A percentile compares a stretch with the other conserved stretches of the same genome.
Conservation (phyloP, 2,797 vertebrate species). For the Petrocephalus sullivani region DNA sequence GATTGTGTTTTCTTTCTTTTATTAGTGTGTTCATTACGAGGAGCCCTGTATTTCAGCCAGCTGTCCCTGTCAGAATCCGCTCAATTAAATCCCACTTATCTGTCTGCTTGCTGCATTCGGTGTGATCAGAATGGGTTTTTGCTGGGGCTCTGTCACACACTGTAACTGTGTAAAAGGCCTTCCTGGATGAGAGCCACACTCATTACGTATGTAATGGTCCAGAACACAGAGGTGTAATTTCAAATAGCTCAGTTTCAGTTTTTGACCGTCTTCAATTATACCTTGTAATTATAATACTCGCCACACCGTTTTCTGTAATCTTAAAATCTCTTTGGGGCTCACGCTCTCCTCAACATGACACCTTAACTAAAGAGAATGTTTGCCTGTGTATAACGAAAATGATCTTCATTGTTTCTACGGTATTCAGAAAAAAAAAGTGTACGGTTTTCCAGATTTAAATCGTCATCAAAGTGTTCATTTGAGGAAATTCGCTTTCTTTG, state of each 20-base stretch:
- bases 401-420: background rate
- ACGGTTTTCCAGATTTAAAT: background rate
- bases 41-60: constrained; percentile 54
- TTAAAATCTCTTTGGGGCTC: constrained; percentile 87
- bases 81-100: constrained; percentile 54
- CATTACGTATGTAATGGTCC: constrained; percentile 82
- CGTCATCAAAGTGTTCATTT: background rate
- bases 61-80: constrained; percentile 54
- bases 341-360: constrained; percentile 82
- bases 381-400: background rate
- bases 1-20: constrained; percentile 50
- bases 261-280: constrained; percentile 98
- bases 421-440: background rate
- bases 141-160: constrained; percentile 73
- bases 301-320: constrained; percentile 95
- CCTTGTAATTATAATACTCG: constrained; percentile 69
- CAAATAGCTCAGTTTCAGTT: constrained; percentile 93
- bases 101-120: constrained; percentile 43
- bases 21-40: constrained; percentile 59
- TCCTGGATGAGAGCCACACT: constrained; percentile 73
- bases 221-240: constrained; percentile 82
- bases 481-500: background rate
- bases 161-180: constrained; percentile 79
- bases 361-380: constrained; percentile 76
- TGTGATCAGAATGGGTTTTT: constrained; percentile 62